Conservation (phyloP, 2,888 invertebrate species). For the Ormyrus rosae region DNA sequence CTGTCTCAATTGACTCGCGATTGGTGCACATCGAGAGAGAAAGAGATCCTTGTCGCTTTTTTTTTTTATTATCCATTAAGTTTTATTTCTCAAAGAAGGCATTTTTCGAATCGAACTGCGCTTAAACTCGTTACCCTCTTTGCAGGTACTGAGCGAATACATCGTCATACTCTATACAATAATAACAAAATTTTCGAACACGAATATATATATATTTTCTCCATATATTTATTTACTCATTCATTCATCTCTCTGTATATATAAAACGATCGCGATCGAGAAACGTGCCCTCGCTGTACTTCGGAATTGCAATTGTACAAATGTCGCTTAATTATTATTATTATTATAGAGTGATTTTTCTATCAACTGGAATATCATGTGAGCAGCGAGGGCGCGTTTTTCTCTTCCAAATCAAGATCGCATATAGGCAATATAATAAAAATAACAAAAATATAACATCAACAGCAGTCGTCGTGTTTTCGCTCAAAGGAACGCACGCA, state of each 20-base stretch:
- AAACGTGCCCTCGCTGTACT: conserved; percentile 62
- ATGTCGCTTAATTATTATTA: too few species aligned
- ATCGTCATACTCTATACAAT: conserved; percentile 68
- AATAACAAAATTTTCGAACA: conserved; percentile 73
- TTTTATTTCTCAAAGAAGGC: conserved; percentile 59
- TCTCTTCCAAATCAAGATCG: conserved; percentile 54
- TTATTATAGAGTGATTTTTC: too few species aligned
- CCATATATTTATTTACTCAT: conserved; percentile 52
- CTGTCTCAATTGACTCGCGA: conserved; percentile 47
- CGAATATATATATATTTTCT: conserved; percentile 59
- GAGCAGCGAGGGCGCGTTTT: conserved; percentile 61
- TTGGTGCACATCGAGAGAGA: conserved; percentile 47
- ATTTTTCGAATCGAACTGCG: conserved; percentile 62
- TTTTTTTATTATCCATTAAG: conserved; percentile 29
- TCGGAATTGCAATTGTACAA: too few species aligned
- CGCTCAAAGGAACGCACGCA: conserved; percentile 64
- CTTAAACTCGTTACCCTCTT: conserved; percentile 63
- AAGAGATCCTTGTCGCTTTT: conserved; percentile 48
- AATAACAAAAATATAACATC: conserved; percentile 75
- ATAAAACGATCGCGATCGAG: conserved; percentile 65
- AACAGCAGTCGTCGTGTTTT: conserved; percentile 71
- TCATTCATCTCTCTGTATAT: conserved; percentile 52
- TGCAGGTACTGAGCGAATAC: conserved; percentile 66
- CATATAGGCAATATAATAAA: conserved; percentile 67
- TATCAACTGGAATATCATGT: too few species aligned